phyloP scores from a whole-genome alignment of 2,888 invertebrate species.

The Crepidodera aurea region DNA sequence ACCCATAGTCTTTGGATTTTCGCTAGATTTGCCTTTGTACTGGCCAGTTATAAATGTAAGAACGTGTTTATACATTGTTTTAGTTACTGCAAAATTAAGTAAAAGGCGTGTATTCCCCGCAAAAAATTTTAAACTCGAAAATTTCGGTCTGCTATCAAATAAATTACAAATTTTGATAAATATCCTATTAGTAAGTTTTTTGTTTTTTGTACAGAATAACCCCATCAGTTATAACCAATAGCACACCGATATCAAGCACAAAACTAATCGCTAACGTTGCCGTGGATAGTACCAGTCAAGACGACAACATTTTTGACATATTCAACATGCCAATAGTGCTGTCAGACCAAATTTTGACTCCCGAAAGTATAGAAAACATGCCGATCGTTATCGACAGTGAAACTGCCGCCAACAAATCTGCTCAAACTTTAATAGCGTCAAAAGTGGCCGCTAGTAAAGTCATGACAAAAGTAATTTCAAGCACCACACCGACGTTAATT shows the following conservation, averaged over 20 bases:
- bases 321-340: constrained; percentile 80
- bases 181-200: too few species aligned
- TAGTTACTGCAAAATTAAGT: too few species aligned
- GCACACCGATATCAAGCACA: constrained; percentile 5
- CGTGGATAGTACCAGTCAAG: constrained; percentile 26
- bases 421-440: constrained; percentile 6
- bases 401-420: neutral
- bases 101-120: too few species aligned
- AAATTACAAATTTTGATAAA: too few species aligned
- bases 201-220: too few species aligned
- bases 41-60: too few species aligned
- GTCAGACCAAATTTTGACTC: constrained; percentile 73
- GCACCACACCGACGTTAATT: constrained; percentile 2
- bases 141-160: too few species aligned
- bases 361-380: constrained; percentile 74
- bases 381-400: constrained; percentile 56
- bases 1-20: too few species aligned
- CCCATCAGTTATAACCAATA: neutral
- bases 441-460: constrained; percentile 18
- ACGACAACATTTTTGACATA: constrained; percentile 71
- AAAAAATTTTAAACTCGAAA: too few species aligned
- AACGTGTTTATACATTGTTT: too few species aligned
- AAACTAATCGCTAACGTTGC: constrained; percentile 21
- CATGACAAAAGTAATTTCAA: constrained; percentile 22
- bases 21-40: too few species aligned